phyloP scores from a whole-genome alignment of 1,140 invertebrate species.

The Magallana ariakensis region DNA sequence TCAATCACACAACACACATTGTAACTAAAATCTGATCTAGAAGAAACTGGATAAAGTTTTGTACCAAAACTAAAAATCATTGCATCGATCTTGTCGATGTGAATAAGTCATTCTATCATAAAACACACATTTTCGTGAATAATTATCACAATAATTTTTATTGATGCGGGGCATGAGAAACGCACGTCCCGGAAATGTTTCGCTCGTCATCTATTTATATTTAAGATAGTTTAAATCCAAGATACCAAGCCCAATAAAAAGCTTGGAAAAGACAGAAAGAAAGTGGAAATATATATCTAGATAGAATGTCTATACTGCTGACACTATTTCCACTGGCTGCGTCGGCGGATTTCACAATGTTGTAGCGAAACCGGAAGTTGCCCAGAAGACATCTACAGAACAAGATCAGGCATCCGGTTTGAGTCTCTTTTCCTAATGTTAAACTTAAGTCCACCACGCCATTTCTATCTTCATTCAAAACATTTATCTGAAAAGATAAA shows the following conservation, averaged over 20 bases:
- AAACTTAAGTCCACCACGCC: background rate
- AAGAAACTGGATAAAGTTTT: no score
- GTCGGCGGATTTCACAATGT: constrained; percentile 59
- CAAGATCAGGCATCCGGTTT: constrained; percentile 34
- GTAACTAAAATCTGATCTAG: no score
- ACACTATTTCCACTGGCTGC: constrained; percentile 71
- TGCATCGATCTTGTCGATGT: no score
- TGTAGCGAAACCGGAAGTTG: constrained; percentile 73
- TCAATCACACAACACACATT: no score
- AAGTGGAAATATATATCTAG: constrained; percentile 81
- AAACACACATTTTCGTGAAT: no score
- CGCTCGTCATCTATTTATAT: no score
- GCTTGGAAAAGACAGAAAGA: constrained; percentile 81
- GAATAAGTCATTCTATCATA: no score
- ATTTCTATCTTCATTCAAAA: background rate
- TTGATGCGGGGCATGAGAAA: no score
- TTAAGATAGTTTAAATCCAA: background rate
- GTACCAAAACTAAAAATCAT: no score
- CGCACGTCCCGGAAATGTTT: no score
- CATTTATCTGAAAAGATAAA: background rate
- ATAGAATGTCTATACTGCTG: constrained; percentile 81
- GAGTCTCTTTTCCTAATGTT: background rate
- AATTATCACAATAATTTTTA: no score
- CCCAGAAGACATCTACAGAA: constrained; percentile 71
- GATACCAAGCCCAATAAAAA: constrained; percentile 82